These are phyloP conservation scores for Siniperca obscura DNA, from an alignment of 2,797 vertebrate species.

Conservation along the genomic window DNA sequence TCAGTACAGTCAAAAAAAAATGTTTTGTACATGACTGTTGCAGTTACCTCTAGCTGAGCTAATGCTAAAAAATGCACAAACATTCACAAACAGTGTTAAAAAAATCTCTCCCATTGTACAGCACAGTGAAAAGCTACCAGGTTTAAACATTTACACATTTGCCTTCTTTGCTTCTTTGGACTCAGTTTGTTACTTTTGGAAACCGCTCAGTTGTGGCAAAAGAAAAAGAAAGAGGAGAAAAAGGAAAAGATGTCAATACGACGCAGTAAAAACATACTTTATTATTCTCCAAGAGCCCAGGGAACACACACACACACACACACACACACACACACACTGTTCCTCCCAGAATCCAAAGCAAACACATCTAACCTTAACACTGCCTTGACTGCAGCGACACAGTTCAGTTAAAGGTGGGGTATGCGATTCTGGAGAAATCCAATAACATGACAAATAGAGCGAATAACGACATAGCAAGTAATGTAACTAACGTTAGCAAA, in stretches of 20 bases:
- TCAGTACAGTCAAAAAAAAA: constrained; percentile 21
- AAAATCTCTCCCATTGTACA: constrained; percentile 6
- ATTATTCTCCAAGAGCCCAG: constrained; percentile 66
- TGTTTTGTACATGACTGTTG: background rate
- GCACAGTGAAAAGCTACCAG: constrained; percentile 26
- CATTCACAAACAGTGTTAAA: constrained; percentile 8
- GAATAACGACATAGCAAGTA: too few species aligned
- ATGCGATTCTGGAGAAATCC: too few species aligned
- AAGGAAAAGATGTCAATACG: constrained; percentile 52
- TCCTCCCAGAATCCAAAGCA: constrained; percentile 63
- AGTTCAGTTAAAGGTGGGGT: constrained; percentile 32
- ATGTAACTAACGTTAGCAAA: too few species aligned
- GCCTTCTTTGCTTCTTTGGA: constrained; percentile 57
- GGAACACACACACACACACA: constrained; percentile 26
- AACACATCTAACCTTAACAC: constrained; percentile 67
- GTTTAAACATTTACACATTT: constrained; percentile 69
- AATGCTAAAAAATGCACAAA: constrained; percentile 22
- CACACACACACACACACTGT: background rate
- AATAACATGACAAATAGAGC: too few species aligned
- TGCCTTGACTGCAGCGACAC: constrained; percentile 53
- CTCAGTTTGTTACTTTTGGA: constrained; percentile 76
- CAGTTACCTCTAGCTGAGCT: constrained; percentile 35
- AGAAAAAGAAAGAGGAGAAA: constrained; percentile 35
- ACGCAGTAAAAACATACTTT: constrained; percentile 72
- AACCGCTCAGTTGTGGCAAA: constrained; percentile 53